These are phyloP conservation scores for Psilopsiagon aymara DNA, from an alignment of 2,113 vertebrate species.

Conservation along the genomic window DNA sequence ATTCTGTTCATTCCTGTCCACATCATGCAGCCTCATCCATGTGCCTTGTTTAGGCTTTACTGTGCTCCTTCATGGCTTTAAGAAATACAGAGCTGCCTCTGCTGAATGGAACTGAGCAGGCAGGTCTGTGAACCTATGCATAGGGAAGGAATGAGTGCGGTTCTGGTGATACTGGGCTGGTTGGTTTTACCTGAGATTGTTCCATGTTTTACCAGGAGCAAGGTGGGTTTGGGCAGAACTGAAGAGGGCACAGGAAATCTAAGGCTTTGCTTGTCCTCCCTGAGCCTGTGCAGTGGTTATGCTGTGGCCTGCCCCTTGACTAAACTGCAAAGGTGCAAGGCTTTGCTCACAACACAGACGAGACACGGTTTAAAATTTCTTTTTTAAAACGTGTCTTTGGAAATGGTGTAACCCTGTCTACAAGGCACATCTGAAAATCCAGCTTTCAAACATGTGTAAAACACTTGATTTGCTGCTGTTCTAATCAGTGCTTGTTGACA, in stretches of 20 bases:
- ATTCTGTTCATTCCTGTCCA: background rate
- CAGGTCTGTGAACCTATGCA: background rate
- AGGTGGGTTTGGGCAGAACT: background rate
- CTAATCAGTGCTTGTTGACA: background rate
- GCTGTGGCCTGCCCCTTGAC: background rate
- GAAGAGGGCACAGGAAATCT: background rate
- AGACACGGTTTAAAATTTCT: background rate
- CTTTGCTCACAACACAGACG: background rate
- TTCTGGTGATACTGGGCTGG: background rate
- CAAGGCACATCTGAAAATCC: background rate
- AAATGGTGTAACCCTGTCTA: background rate
- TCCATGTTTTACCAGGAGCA: background rate
- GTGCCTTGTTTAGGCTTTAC: accelerated
- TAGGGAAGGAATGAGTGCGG: accelerated
- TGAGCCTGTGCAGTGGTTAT: background rate
- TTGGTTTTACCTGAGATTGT: background rate
- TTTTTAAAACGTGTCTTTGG: background rate
- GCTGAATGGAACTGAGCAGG: background rate
- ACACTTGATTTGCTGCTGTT: background rate
- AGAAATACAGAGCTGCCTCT: background rate
- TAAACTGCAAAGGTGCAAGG: background rate
- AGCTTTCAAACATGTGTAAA: background rate
- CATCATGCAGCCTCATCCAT: accelerated
- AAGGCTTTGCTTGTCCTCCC: background rate
- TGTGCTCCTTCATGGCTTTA: background rate